Conservation (phyloP, 2,888 invertebrate species). For the Pristionchus fissidentatus region DNA sequence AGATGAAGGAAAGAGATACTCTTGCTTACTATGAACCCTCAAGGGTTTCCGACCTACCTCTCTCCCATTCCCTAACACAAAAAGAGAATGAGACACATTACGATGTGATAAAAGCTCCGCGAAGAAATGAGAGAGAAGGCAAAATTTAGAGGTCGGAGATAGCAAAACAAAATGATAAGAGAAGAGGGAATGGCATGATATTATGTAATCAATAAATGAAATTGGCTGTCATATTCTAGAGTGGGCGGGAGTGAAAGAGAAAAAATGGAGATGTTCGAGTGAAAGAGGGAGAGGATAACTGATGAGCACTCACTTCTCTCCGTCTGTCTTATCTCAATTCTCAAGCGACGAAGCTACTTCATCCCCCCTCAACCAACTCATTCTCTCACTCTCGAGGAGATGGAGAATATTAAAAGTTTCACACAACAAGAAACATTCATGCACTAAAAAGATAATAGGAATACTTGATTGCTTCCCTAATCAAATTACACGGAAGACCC, state of each 20-base stretch:
- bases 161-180: too few relatives aligned
- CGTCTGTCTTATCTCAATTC: not conserved
- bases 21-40: not conserved
- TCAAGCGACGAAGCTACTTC: slow-evolving; percentile 1
- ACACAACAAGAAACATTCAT: too few relatives aligned
- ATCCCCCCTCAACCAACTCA: not conserved
- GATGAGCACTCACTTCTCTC: slow-evolving; percentile 2
- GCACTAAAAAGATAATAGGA: too few relatives aligned
- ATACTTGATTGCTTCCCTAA: not conserved
- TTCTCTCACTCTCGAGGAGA: not conserved
- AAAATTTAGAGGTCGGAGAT: not conserved
- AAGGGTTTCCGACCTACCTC: not conserved
- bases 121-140: not conserved
- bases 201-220: not conserved
- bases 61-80: not conserved
- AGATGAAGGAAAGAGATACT: not conserved
- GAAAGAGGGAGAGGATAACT: slow-evolving; percentile 10
- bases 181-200: not conserved
- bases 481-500: slow-evolving; percentile 31
- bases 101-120: slow-evolving; percentile 11
- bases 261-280: not conserved
- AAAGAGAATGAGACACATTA: slow-evolving; percentile 19
- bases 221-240: not conserved
- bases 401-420: not conserved
- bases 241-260: not conserved